phyloP scores from a whole-genome alignment of 1,140 invertebrate species.

The Hesperophylax magnus region DNA sequence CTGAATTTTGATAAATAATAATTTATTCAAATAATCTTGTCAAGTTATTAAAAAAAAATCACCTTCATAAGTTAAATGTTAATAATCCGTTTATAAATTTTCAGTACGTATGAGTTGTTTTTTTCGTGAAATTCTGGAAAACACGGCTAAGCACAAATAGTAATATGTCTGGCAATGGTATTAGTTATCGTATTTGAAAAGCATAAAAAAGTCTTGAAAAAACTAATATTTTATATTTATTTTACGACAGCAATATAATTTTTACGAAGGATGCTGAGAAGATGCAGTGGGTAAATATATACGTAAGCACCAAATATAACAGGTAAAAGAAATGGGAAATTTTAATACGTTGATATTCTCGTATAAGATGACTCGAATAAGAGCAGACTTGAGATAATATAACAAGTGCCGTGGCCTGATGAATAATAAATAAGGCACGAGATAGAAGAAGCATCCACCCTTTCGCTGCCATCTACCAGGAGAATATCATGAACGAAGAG shows the following conservation, averaged over 20 bases:
- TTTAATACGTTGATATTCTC: conserved; percentile 21
- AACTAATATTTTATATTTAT: neutral
- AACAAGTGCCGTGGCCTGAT: conserved; percentile 29
- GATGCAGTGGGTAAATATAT: neutral
- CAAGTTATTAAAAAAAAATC: no score
- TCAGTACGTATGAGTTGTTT: no score
- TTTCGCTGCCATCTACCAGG: conserved; percentile 25
- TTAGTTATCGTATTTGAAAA: no score
- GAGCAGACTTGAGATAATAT: conserved; percentile 10
- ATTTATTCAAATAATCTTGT: no score
- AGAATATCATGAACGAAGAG: conserved; percentile 31
- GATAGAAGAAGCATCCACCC: conserved; percentile 16
- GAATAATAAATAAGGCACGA: conserved; percentile 25
- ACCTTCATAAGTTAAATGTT: no score
- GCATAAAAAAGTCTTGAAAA: no score
- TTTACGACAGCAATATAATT: conserved; percentile 5
- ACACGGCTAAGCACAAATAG: no score
- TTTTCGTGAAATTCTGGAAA: no score
- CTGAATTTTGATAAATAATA: no score
- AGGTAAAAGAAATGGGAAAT: neutral
- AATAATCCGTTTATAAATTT: no score
- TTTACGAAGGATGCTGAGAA: neutral
- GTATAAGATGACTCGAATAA: neutral
- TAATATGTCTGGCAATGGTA: no score
- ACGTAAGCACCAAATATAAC: no score